Base-by-base conservation (phyloP, 2,113 vertebrate species). In the Diglossa brunneiventris region DNA sequence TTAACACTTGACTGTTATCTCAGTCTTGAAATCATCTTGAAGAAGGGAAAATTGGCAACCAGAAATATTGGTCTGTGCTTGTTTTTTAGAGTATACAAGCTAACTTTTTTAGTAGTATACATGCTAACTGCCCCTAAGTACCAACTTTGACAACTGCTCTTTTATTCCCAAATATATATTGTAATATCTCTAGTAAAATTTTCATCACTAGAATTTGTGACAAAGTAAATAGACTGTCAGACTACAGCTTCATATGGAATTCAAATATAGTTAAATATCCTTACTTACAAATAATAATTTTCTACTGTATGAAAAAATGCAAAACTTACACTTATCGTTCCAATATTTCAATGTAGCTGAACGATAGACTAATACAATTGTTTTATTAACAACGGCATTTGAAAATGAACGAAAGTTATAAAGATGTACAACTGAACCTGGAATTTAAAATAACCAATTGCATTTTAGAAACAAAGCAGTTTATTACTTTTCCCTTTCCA, bases 1-100 rank as follows among this genome's bases (percentile, higher is more conserved):
- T 96, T 94, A 96, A 83, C 67, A 47, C 46, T 96, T 89, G 28
- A 85, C 24, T 75, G 74, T 30, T 62, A 33, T 33, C 13, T 84
- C 14, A 56, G 6, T 75, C 47, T 78, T 83, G 26, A 86, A 92
- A 85, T 72, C 41, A 66, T n/a, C 17, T 73, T 68, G 47, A 64
- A 81, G n/a, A 93, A 87, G 7, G 16, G 10, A 8, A 37, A 90
- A 46, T 8, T 42, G 18, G 22, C 24, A 94, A 20, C 17, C 31
- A 72, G 55, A 92, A 35, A 31, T 79, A 88, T 18, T 62, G 49
- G 33, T 27, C 8, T 63, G 12, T 49, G 23, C 31, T 67, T 1
- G 1, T 70, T 76, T 17, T 86, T 88, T 66, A 66, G 41, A 33
- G 19, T 2, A 1, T 18, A 37, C 37, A 37, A 37, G 37, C 37